Base-by-base conservation (phyloP, 53 echinoderm and acorn worm genomes). In the Patiria pectinifera region DNA sequence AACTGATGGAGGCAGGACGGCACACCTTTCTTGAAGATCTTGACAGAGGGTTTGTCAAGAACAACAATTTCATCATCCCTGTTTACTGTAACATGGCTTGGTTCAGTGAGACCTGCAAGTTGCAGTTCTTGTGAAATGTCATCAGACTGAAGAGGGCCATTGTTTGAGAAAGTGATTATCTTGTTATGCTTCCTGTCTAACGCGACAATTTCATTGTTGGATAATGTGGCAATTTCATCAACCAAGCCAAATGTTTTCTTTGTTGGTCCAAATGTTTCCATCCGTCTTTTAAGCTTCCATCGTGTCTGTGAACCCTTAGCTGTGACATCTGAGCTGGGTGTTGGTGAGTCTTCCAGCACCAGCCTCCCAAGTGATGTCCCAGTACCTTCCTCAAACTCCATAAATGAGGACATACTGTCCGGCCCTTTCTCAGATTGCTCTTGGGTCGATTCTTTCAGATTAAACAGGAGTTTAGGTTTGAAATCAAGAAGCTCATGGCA, bases 11-110 rank as follows among this genome's bases (percentile, higher is more conserved):
- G 46, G 15, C 70, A 70, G 77, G 66, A 69, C 44, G 16, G 4
- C 25, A 0, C 18, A 18, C 35, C 45, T 45, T 16, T 85, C 18
- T 21, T 85, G 69, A 85, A 85, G 70, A 85, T 85, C 70, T 85
- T 85, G 85, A 85, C 85, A 22, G 66, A 18, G 26, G 43, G 15
- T 46, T 6, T 2, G 43, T 85, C 85, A 62, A 84, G 84, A 84
- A 84, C 69, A 66, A 84, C 66, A 2, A 82, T 45, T 5, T 82
- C 21, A 59, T 82, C 83, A 82, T 82, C 26, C n/a, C 9, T 82
- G 59, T 84, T 84, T 18, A 84, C 84, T 43, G 84, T 14, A 44
- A 84, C 43, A 12, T 7, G 62, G 84, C 15, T 25, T 84, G 84
- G 84, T 12, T 13, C 19, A 14, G 26, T 66, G 9, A 84, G 63